Conservation (phyloP, 2,888 invertebrate species). For the Limnephilus auricula region DNA sequence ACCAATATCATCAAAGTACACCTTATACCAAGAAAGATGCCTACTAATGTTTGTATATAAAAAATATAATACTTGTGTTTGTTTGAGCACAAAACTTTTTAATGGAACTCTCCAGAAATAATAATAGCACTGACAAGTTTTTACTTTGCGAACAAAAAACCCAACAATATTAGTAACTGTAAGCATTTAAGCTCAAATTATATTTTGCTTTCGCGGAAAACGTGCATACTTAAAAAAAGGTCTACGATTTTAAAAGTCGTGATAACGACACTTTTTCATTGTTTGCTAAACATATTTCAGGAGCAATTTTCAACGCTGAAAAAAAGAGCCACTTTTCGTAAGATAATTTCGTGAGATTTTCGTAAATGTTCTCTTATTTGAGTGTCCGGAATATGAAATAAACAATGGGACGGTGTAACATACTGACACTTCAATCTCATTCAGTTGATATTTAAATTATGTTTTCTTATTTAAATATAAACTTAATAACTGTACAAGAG, state of each 20-base stretch:
- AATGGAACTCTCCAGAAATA: background rate
- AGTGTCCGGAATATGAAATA: background rate
- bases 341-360: background rate
- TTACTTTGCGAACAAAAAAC: background rate
- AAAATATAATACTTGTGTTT: background rate
- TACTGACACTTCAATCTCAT: background rate
- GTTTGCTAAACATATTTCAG: constrained; percentile 3
- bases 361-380: background rate
- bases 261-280: constrained; percentile 18
- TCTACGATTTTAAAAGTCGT: background rate
- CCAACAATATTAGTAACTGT: background rate
- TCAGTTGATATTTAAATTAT: background rate
- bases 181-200: constrained; percentile 25
- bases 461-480: background rate
- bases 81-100: background rate
- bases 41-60: background rate
- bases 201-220: background rate
- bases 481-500: background rate
- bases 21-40: background rate
- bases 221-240: constrained; percentile 12
- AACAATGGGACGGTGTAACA: background rate
- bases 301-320: background rate
- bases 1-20: background rate
- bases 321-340: background rate
- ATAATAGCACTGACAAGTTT: background rate